Percentiles rank a stretch among this genome's conserved stretches.
These are phyloP conservation scores for Zapornia atra DNA, from an alignment of 2,113 vertebrate genomes.

Conservation along the genomic window DNA sequence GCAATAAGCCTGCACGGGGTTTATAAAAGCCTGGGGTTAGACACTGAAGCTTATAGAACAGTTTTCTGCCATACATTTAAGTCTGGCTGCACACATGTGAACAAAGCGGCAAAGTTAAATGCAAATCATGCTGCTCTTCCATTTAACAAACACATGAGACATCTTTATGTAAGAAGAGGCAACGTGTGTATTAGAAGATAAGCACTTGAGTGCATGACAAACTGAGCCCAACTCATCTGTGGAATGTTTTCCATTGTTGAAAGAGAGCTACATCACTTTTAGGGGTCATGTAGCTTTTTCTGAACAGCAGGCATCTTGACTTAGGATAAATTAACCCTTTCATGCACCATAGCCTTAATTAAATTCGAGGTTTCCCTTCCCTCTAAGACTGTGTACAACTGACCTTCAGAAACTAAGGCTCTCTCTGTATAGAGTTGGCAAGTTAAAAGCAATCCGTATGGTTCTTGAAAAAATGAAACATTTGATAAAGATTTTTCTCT, in stretches of 20 bases:
- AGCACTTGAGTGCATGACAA: neutral
- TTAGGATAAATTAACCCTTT: neutral
- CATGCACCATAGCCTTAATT: neutral
- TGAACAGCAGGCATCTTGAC: neutral
- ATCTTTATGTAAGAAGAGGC: neutral
- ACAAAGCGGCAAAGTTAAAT: neutral
- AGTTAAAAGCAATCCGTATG: neutral
- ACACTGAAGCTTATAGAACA: neutral
- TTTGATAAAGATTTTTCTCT: neutral
- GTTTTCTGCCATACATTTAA: neutral
- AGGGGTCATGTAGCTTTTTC: neutral
- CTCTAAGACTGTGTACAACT: neutral
- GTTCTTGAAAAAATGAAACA: neutral
- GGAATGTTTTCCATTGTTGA: neutral
- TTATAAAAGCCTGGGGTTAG: neutral
- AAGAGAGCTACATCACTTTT: conserved; percentile 11
- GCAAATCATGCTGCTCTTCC: neutral
- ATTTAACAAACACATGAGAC: neutral
- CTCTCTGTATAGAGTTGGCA: neutral
- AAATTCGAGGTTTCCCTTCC: neutral
- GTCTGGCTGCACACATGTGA: neutral
- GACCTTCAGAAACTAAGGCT: neutral
- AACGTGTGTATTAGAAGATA: neutral
- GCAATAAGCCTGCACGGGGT: neutral
- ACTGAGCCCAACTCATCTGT: neutral